Base-by-base conservation (phyloP, 2,888 invertebrate species). In the Anodontia alba region DNA sequence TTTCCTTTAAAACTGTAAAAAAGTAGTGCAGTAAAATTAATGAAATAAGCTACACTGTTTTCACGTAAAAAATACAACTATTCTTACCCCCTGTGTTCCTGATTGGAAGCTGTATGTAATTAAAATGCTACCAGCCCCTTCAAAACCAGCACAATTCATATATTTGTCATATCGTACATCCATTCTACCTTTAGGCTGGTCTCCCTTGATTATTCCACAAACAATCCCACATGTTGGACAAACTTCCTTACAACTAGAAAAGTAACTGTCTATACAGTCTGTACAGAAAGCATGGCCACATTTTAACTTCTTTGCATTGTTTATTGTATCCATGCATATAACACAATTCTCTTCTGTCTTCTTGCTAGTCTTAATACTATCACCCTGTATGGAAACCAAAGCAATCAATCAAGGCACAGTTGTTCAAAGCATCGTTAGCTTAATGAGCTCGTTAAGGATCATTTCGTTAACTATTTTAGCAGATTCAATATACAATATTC, bases 211-310 rank as follows among this genome's bases (percentile, higher is more conserved):
- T 15, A 74, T 72, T n/a, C 88, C 88, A 76, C 76, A 88, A 26
- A 86, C 72, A 12, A 49, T 68, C 23, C 89, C 87, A 80, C 90
- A 90, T 96, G 96, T 96, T 89, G 94, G 88, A 76, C 91, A 90
- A 12, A 82, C 80, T 51, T 79, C 78, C 66, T 81, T 84, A 38
- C 51, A 33, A 20, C 7, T 62, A 1, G 69, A 23, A 46, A 87
- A 87, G 12, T 70, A 73, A 29, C 76, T 77, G 10, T 80, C 82
- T 57, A 87, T 87, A 54, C 87, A 87, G 3, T 83, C 83, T n/a
- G 46, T 73, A 73, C 85, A 84, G 76, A 82, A 87, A 15, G 54
- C 43, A 70, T 87, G 87, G 20, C 84, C 85, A 84, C 87, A 87
- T n/a, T 67, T 69, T 29, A 87, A 42, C 38, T 49, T 78, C 72